Conservation (phyloP, 2,888 invertebrate genomes). For the Metalampra italica region DNA sequence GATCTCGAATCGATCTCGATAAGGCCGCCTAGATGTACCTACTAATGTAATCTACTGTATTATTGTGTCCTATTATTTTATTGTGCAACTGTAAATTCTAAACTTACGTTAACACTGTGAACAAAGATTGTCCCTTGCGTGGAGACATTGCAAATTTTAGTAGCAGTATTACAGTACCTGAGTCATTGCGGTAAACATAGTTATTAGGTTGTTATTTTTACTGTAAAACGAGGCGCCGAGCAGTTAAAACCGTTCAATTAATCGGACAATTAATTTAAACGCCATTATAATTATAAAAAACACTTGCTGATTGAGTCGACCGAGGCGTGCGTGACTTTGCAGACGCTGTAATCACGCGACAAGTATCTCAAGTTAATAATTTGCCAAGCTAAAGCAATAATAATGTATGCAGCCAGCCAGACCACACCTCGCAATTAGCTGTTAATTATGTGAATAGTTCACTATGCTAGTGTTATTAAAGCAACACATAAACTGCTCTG, state of each 20-base stretch:
- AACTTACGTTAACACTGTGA: too few species aligned
- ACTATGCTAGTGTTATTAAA: slow-evolving; percentile 26
- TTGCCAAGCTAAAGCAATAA: slow-evolving; percentile 45
- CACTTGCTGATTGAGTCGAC: neutral
- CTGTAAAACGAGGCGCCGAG: slow-evolving; percentile 2
- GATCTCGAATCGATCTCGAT: too few species aligned
- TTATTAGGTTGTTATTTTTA: neutral
- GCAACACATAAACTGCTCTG: slow-evolving; percentile 23
- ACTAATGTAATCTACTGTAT: too few species aligned
- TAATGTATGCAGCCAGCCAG: slow-evolving; percentile 26
- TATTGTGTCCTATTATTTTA: too few species aligned
- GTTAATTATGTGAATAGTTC: slow-evolving; percentile 47
- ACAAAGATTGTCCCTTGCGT: too few species aligned
- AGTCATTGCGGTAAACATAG: neutral
- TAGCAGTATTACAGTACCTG: too few species aligned
- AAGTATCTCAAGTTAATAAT: slow-evolving; percentile 22
- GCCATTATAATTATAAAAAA: slow-evolving; percentile 5
- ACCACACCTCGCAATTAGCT: slow-evolving; percentile 60
- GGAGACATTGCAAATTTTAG: too few species aligned
- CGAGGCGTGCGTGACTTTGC: slow-evolving; percentile 22
- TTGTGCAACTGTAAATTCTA: too few species aligned
- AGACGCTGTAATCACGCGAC: slow-evolving; percentile 30
- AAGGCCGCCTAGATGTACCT: too few species aligned
- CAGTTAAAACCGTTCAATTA: slow-evolving; percentile 2
- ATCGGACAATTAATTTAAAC: slow-evolving; percentile 11